Evolutionary conservation across 2,113 vertebrate genomes (phyloP).

Genomic region (Bubo bubo): DNA sequence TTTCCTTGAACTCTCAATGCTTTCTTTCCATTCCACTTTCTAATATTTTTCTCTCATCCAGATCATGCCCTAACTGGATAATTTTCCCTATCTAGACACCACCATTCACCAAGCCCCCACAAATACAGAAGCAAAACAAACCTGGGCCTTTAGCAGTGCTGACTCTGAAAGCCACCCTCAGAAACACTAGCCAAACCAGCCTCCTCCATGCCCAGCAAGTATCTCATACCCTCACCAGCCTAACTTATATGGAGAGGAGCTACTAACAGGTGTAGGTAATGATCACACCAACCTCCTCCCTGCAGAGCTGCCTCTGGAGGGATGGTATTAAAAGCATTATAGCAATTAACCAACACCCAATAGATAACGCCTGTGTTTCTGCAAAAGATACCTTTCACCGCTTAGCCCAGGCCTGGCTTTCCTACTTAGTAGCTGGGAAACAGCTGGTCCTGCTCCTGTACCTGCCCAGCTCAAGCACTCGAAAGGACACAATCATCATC

Average conservation of each 20-base stretch:
- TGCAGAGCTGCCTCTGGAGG: not conserved
- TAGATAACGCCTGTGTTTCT: not conserved
- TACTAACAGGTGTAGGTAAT: not conserved
- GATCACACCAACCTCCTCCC: not conserved
- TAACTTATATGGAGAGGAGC: not conserved
- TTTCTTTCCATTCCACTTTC: not conserved
- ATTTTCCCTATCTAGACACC: fast-evolving
- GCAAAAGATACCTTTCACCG: too few species aligned
- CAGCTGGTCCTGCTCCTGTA: not conserved
- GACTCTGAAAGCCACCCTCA: fast-evolving
- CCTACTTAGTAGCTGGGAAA: not conserved
- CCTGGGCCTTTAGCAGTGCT: fast-evolving
- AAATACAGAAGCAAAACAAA: not conserved
- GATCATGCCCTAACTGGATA: fast-evolving
- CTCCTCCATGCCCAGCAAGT: fast-evolving
- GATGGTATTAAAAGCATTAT: not conserved
- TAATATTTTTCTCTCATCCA: fast-evolving
- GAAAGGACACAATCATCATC: fast-evolving
- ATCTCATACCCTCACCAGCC: fast-evolving
- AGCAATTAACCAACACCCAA: not conserved
- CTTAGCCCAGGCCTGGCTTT: not conserved
- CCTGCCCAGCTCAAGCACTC: not conserved
- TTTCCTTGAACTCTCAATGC: fast-evolving
- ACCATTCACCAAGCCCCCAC: fast-evolving
- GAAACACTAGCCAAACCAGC: fast-evolving